These are phyloP conservation scores for Mechanitis mazaeus DNA, from an alignment of 2,888 invertebrate genomes.

Conservation along the genomic window DNA sequence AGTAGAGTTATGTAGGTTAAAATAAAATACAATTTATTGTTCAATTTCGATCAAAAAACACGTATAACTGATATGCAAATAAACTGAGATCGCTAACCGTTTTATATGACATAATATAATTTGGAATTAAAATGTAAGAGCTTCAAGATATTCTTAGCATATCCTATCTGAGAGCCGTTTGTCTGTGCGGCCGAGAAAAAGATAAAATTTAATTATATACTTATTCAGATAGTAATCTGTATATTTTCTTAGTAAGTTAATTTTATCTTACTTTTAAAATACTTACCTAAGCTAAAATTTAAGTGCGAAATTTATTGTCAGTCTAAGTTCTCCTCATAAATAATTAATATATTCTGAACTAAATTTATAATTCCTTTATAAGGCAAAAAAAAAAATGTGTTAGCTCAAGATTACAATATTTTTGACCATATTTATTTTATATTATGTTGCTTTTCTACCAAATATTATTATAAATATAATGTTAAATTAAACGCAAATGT, in stretches of 20 bases:
- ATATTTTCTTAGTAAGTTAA: not conserved
- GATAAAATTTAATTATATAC: conserved; percentile 12
- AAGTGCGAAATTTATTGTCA: no score
- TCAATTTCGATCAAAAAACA: conserved; percentile 49
- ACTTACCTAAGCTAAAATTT: no score
- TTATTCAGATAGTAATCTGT: not conserved
- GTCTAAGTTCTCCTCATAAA: no score
- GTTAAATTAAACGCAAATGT: conserved; percentile 9
- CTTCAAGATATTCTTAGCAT: conserved; percentile 36
- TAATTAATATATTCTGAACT: no score
- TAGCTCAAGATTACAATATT: no score
- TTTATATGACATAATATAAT: conserved; percentile 66
- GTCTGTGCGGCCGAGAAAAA: conserved; percentile 10
- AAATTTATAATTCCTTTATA: no score
- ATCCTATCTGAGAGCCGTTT: conserved; percentile 20
- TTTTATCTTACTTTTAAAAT: no score
- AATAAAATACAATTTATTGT: conserved; percentile 62
- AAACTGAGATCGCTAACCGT: conserved; percentile 66
- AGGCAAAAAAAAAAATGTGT: no score
- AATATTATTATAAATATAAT: conserved; percentile 1
- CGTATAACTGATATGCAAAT: conserved; percentile 69
- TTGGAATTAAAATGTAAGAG: conserved; percentile 51
- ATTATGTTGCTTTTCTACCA: no score
- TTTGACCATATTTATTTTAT: no score
- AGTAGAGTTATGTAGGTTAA: conserved; percentile 45